Conservation (phyloP, 2,888 invertebrate species). For the Osmoderma eremita region DNA sequence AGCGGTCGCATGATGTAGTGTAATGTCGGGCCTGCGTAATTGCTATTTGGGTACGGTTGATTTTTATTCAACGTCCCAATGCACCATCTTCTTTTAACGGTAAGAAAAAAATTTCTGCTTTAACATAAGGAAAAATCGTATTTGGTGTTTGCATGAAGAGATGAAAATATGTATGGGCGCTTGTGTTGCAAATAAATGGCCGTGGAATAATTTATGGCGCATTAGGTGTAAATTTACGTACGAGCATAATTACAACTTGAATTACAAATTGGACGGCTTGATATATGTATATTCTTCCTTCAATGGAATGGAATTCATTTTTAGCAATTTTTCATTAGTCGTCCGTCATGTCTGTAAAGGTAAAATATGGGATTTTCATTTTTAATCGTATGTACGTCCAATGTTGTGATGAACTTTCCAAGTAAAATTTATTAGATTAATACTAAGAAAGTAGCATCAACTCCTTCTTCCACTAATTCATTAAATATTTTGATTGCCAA, state of each 20-base stretch:
- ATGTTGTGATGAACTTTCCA: too few relatives aligned
- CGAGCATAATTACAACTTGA: slow-evolving; percentile 50
- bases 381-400: too few relatives aligned
- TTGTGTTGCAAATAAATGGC: slow-evolving; percentile 23
- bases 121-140: slow-evolving; percentile 15
- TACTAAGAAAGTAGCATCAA: too few relatives aligned
- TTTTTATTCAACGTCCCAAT: slow-evolving; percentile 43
- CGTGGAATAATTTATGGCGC: slow-evolving; percentile 54
- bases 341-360: too few relatives aligned
- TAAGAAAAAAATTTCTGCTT: background rate
- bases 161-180: slow-evolving; percentile 43
- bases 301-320: background rate
- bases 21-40: slow-evolving; percentile 57
- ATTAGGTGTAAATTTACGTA: slow-evolving; percentile 57
- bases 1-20: slow-evolving; percentile 60
- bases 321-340: too few relatives aligned
- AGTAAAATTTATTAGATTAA: too few relatives aligned
- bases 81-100: slow-evolving; percentile 38
- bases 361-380: too few relatives aligned
- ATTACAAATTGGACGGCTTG: slow-evolving; percentile 24
- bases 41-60: slow-evolving; percentile 51
- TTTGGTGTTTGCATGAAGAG: background rate
- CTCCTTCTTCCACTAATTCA: too few relatives aligned
- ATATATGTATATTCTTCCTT: too few relatives aligned
- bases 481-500: too few relatives aligned